Evolutionary conservation across 2,797 vertebrate genomes (phyloP).

Genomic region (Anableps anableps): DNA sequence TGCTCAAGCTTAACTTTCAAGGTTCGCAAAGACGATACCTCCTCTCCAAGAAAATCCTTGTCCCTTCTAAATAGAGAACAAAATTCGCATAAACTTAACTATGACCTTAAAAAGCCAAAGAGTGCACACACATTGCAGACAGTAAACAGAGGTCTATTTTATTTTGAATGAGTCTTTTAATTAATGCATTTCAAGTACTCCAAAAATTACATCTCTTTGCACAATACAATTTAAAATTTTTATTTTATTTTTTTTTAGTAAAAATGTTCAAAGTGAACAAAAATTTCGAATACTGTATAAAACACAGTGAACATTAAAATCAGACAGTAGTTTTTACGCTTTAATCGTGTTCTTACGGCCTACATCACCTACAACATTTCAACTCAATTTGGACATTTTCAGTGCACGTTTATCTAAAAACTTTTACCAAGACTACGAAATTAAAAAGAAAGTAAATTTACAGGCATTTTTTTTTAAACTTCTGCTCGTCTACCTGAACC

Average conservation of each 20-base stretch:
- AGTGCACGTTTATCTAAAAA: constrained; percentile 96
- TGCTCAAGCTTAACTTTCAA: background rate
- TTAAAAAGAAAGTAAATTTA: constrained; percentile 83
- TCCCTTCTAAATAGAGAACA: background rate
- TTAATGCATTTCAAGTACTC: constrained; percentile 99
- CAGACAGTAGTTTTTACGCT: constrained; percentile 94
- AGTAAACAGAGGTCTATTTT: constrained; percentile 79
- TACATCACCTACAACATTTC: constrained; percentile 92
- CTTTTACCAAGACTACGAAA: constrained; percentile 90
- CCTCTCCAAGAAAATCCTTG: background rate
- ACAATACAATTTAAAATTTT: constrained; percentile 97
- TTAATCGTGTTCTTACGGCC: constrained; percentile 88
- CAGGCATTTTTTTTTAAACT: constrained; percentile 79
- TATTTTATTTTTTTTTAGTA: constrained; percentile 88
- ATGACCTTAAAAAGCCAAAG: constrained; percentile 24
- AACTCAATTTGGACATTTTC: constrained; percentile 95
- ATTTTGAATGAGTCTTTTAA: constrained; percentile 98
- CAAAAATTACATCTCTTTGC: constrained; percentile 99
- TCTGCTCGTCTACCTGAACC: constrained; percentile 84
- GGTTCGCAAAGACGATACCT: background rate
- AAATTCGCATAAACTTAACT: background rate
- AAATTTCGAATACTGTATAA: constrained; percentile 99
- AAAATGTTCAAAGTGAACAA: constrained; percentile 99
- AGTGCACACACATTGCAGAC: constrained; percentile 55
- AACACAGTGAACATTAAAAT: constrained; percentile 99